Conservation (phyloP, 2,797 vertebrate species). For the Potorous gilbertii region DNA sequence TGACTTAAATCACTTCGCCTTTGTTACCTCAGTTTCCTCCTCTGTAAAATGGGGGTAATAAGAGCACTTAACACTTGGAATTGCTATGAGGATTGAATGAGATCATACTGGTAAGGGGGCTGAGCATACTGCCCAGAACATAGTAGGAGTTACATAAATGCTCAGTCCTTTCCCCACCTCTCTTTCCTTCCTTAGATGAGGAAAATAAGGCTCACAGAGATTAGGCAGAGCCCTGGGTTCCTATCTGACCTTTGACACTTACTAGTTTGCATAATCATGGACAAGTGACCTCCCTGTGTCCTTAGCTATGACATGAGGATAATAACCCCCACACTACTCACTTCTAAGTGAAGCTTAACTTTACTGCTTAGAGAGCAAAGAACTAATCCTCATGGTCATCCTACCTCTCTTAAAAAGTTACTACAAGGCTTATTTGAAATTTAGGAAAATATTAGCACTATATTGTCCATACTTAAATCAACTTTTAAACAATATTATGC, state of each 20-base stretch:
- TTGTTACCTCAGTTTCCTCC: not conserved
- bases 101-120: not conserved
- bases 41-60: not conserved
- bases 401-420: not conserved
- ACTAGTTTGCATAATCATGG: not conserved
- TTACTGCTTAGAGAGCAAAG: not conserved
- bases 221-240: not conserved
- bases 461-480: not conserved
- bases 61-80: not conserved
- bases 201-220: conserved; percentile 32
- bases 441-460: not conserved
- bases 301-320: not conserved
- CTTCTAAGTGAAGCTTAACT: not conserved
- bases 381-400: not conserved
- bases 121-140: not conserved
- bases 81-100: not conserved
- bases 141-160: not conserved
- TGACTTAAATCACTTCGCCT: not conserved
- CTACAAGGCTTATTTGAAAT: not conserved
- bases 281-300: not conserved
- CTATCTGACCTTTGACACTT: not conserved
- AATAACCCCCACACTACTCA: not conserved
- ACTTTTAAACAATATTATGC: not conserved
- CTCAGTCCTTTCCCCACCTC: no score
- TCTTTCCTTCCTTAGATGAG: not conserved